Evolutionary conservation across 2,113 vertebrate species (phyloP).

Genomic region (Furnarius figulus): DNA sequence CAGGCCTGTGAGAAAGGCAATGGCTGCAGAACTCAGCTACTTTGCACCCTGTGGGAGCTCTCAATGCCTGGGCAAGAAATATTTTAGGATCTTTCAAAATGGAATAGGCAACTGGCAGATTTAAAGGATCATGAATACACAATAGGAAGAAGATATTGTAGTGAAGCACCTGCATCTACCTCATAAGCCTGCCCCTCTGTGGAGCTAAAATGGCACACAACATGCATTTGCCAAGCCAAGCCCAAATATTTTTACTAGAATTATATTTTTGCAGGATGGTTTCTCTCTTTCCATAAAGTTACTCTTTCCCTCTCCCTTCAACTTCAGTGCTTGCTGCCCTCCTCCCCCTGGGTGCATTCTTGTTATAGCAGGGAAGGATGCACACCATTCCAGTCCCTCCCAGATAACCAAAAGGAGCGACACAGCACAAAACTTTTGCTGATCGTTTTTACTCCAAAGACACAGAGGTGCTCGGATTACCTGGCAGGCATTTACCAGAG

Average conservation of each 20-base stretch:
- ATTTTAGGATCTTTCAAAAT: background rate
- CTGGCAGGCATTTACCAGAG: background rate
- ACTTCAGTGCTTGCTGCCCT: background rate
- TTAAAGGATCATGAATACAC: background rate
- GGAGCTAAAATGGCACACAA: background rate
- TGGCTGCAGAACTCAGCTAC: background rate
- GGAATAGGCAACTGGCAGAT: background rate
- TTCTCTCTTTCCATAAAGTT: background rate
- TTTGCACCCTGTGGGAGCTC: background rate
- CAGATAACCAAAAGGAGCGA: background rate
- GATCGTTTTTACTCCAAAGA: background rate
- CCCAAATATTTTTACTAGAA: background rate
- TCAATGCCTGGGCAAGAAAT: background rate
- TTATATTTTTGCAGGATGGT: background rate
- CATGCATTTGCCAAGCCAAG: background rate
- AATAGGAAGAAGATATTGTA: background rate
- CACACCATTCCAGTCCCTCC: background rate
- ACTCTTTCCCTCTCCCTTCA: background rate
- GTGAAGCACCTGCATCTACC: background rate
- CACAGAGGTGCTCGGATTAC: background rate
- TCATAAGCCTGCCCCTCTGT: background rate
- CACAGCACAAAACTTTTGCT: background rate
- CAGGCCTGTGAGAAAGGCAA: fast-evolving
- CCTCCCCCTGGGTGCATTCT: background rate
- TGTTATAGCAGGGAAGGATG: background rate